phyloP scores from a whole-genome alignment of 2,113 vertebrate species.

The Stegostoma tigrinum region DNA sequence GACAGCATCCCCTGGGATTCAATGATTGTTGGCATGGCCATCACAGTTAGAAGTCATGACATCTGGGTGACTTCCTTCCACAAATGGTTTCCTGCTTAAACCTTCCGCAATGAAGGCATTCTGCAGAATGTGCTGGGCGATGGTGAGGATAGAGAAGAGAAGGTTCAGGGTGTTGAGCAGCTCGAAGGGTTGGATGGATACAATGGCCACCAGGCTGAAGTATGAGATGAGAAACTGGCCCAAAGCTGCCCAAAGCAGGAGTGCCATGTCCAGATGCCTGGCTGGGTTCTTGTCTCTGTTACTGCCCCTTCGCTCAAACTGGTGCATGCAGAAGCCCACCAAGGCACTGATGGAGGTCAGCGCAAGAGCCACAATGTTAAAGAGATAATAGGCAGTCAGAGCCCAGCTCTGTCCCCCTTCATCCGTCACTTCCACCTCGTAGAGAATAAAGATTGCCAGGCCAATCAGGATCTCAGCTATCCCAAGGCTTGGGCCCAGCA shows the following conservation, averaged over 20 bases:
- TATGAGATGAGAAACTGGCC: conserved; percentile 74
- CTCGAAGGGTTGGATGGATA: conserved; percentile 51
- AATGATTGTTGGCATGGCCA: not conserved
- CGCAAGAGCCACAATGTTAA: conserved; percentile 63
- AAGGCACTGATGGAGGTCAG: conserved; percentile 63
- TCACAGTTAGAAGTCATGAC: not conserved
- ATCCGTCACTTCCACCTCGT: conserved; percentile 66
- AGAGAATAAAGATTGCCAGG: conserved; percentile 62
- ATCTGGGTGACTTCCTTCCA: not conserved
- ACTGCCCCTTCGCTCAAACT: conserved; percentile 61
- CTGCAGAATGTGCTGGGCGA: conserved; percentile 74
- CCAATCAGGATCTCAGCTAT: conserved; percentile 53
- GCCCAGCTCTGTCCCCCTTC: conserved; percentile 42
- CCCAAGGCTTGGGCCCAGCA: conserved; percentile 62
- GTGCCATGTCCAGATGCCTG: conserved; percentile 69
- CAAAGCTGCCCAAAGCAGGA: conserved; percentile 67
- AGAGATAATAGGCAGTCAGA: conserved; percentile 72
- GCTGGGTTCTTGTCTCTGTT: conserved; percentile 69
- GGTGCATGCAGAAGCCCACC: conserved; percentile 58
- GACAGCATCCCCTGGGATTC: not conserved
- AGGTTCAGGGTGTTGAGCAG: conserved; percentile 66
- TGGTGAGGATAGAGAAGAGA: conserved; percentile 67
- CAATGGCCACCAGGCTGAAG: conserved; percentile 76
- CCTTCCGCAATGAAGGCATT: conserved; percentile 84
- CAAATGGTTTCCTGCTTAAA: conserved; percentile 60